Base-by-base conservation (phyloP, 2,113 vertebrate genomes). In the Willisornis vidua region DNA sequence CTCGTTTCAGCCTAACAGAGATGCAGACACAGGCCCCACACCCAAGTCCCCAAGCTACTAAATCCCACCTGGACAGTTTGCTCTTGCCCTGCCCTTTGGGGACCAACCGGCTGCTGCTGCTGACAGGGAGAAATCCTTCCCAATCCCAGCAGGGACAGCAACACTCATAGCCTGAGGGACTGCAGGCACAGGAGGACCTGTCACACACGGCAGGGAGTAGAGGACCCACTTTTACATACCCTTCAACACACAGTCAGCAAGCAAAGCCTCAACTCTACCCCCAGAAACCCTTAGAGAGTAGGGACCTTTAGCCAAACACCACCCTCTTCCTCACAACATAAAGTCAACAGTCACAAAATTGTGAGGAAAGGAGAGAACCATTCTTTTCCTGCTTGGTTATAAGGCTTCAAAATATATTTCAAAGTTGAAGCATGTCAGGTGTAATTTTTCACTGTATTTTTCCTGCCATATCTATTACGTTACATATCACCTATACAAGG, bases 51-150 rank as follows among this genome's bases (percentile, higher is more conserved):
- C 41, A 25, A 39, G 31, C 28, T 52, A 23, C 25, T 54, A 19
- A 81, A 17, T 31, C 54, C 35, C 4, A 62, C 19, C 16, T 4
- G 10, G 24, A n/a, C 4, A 1, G 39, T 74, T 49, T 26, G 19
- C 22, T 46, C 29, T 59, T n/a, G 18, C 1, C 19, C 57, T 6
- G 10, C 10, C 23, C n/a, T 18, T 0, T 2, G 43, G 19, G 26
- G 37, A 70, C 41, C 63, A 65, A 33, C 19, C 11, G 6, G 8
- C 18, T 14, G 35, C 57, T 26, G 16, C 1, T 29, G 7, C 4
- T 46, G n/a, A 7, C 45, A 83, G 25, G 43, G 14, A 83, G 6
- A 71, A 71, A 45, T 23, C 28, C 24, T 23, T 43, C 35, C 76
- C 20, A 33, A 68, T 3, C 13, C 49, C 58, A 61, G 3, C 49